Percentiles rank a stretch among this genome's conserved stretches.
Evolutionary conservation across 2,888 invertebrate species (phyloP).

Genomic region (Baronia brevicornis): DNA sequence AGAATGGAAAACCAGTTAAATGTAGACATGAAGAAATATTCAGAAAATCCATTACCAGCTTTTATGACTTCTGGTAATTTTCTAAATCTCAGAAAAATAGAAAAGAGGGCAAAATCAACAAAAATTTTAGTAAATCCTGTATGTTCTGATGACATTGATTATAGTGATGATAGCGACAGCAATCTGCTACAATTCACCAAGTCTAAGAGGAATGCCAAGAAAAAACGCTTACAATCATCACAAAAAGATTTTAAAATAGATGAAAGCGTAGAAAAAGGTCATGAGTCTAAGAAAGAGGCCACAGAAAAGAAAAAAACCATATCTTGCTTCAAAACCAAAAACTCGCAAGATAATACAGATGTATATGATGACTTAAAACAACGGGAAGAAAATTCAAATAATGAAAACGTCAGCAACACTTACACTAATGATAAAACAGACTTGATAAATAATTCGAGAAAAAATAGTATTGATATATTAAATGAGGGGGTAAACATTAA

Average conservation of each 20-base stretch:
- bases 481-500: slow-evolving; percentile 54
- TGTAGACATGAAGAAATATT: slow-evolving; percentile 47
- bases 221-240: slow-evolving; percentile 60
- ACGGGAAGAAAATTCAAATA: slow-evolving; percentile 63
- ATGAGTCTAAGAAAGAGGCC: slow-evolving; percentile 47
- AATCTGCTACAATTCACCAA: slow-evolving; percentile 49
- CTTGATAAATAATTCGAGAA: slow-evolving; percentile 57
- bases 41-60: slow-evolving; percentile 47
- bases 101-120: slow-evolving; percentile 64
- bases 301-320: slow-evolving; percentile 61
- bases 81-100: slow-evolving; percentile 61
- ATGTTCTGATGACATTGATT: slow-evolving; percentile 55
- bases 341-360: slow-evolving; percentile 58
- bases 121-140: slow-evolving; percentile 69
- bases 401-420: slow-evolving; percentile 60
- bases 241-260: slow-evolving; percentile 35
- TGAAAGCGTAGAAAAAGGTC: slow-evolving; percentile 41
- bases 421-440: slow-evolving; percentile 51
- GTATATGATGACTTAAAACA: slow-evolving; percentile 52
- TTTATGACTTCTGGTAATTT: slow-evolving; percentile 51
- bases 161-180: slow-evolving; percentile 65
- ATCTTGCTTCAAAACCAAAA: slow-evolving; percentile 70
- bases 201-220: slow-evolving; percentile 65
- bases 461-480: slow-evolving; percentile 47
- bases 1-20: slow-evolving; percentile 42